phyloP scores from a whole-genome alignment of 1,140 invertebrate species.

The Arctopsyche grandis region DNA sequence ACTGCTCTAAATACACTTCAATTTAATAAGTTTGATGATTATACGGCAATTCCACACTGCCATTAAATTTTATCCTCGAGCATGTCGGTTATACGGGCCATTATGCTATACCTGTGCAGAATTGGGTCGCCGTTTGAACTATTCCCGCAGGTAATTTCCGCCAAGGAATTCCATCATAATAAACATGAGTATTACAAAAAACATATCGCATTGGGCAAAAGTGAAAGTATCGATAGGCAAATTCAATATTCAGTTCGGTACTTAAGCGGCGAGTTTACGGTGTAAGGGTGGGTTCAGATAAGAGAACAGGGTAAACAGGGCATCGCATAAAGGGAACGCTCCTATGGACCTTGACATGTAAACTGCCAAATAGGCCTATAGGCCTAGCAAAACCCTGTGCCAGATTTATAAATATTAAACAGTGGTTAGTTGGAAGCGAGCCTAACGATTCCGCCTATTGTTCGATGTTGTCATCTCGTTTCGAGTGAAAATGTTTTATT shows the following conservation, averaged over 20 bases:
- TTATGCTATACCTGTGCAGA: too few relatives aligned
- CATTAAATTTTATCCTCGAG: too few relatives aligned
- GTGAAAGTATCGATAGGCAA: too few relatives aligned
- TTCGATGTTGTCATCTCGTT: slow-evolving; percentile 1
- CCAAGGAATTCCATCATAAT: too few relatives aligned
- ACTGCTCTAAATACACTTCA: too few relatives aligned
- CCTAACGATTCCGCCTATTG: slow-evolving; percentile 24
- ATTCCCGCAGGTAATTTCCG: too few relatives aligned
- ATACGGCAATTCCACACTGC: too few relatives aligned
- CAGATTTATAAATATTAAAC: slow-evolving; percentile 37
- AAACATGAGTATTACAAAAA: too few relatives aligned
- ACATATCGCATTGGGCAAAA: too few relatives aligned
- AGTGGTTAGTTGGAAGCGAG: slow-evolving; percentile 11
- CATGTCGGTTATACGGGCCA: too few relatives aligned
- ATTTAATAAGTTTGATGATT: too few relatives aligned
- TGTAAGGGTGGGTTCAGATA: slow-evolving; percentile 16
- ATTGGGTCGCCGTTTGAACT: too few relatives aligned
- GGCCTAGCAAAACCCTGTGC: not conserved
- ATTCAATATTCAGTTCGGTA: not conserved
- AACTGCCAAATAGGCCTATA: slow-evolving; percentile 3
- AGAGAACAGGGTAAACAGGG: not conserved
- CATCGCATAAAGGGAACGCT: not conserved
- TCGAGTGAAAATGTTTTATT: slow-evolving; percentile 3
- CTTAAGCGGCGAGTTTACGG: not conserved
- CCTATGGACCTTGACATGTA: slow-evolving; percentile 23